Conservation (phyloP, 2,888 invertebrate species). For the Epinotia demarniana region DNA sequence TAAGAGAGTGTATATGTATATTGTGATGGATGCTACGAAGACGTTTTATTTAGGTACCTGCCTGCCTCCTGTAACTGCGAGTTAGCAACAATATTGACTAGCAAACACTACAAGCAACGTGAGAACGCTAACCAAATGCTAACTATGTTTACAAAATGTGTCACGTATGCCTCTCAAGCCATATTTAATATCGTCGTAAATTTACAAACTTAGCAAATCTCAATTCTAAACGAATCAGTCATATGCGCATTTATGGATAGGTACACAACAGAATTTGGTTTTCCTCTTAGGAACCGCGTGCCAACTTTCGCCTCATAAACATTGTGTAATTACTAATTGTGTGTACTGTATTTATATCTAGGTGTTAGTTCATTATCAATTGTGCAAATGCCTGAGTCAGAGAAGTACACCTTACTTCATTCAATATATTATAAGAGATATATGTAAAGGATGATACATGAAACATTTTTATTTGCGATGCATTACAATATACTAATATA, state of each 20-base stretch:
- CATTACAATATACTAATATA: not conserved
- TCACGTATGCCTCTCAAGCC: conserved; percentile 67
- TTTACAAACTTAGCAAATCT: conserved; percentile 56
- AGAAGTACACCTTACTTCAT: conserved; percentile 29
- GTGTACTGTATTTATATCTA: conserved; percentile 32
- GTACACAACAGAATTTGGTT: conserved; percentile 22
- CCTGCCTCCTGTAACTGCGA: conserved; percentile 24
- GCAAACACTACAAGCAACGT: conserved; percentile 24
- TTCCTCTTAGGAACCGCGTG: conserved; percentile 26
- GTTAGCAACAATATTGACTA: conserved; percentile 33
- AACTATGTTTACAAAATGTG: conserved; percentile 76
- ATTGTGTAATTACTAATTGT: conserved; percentile 43
- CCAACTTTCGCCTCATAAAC: conserved; percentile 44
- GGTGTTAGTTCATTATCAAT: conserved; percentile 36
- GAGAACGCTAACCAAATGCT: conserved; percentile 60
- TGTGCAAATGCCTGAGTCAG: conserved; percentile 39
- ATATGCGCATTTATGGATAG: conserved; percentile 21
- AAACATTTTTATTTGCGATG: not conserved
- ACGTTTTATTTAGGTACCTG: not conserved
- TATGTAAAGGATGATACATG: conserved; percentile 10
- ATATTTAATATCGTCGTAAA: conserved; percentile 54
- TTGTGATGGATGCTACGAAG: not conserved
- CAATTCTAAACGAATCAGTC: conserved; percentile 35
- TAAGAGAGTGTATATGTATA: not conserved
- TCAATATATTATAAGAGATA: not conserved